These are phyloP conservation scores for Pangasius macronema DNA, from an alignment of 2,797 vertebrate genomes.

Conservation along the genomic window DNA sequence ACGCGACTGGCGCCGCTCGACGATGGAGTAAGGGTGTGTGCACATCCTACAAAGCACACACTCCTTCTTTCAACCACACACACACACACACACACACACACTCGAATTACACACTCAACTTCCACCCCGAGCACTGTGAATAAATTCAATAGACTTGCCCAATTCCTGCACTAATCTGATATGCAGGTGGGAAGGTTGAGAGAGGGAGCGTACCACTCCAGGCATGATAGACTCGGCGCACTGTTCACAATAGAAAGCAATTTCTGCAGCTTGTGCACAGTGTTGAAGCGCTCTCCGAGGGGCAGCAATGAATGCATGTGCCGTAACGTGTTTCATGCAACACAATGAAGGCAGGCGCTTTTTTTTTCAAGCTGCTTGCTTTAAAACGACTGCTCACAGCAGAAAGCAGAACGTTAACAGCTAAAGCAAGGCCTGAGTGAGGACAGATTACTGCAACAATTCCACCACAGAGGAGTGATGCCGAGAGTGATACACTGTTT, in stretches of 20 bases:
- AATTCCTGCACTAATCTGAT: conserved; percentile 50
- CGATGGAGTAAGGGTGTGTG: conserved; percentile 8
- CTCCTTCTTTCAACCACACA: conserved; percentile 5
- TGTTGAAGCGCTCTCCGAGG: conserved; percentile 43
- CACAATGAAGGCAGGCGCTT: conserved; percentile 46
- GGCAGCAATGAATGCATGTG: conserved; percentile 44
- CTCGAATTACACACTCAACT: conserved; percentile 53
- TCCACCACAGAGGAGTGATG: not conserved
- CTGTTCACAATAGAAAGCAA: conserved; percentile 53
- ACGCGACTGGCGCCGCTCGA: not conserved
- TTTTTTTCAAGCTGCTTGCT: conserved; percentile 24
- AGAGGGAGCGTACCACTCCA: conserved; percentile 29
- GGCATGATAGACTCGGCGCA: conserved; percentile 37
- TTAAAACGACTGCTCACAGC: conserved; percentile 28
- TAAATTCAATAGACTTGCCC: conserved; percentile 50
- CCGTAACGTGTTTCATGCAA: conserved; percentile 50
- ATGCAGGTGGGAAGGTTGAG: conserved; percentile 52
- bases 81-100: conserved; percentile 25
- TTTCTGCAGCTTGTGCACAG: conserved; percentile 50
- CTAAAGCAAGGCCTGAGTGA: conserved; percentile 14
- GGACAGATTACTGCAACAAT: conserved; percentile 3
- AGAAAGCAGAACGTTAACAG: conserved; percentile 40
- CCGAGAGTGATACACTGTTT: not conserved
- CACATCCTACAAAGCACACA: conserved; percentile 3
- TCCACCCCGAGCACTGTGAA: conserved; percentile 49